phyloP scores from a whole-genome alignment of 2,888 invertebrate species.

The Cataglyphis cursor region DNA sequence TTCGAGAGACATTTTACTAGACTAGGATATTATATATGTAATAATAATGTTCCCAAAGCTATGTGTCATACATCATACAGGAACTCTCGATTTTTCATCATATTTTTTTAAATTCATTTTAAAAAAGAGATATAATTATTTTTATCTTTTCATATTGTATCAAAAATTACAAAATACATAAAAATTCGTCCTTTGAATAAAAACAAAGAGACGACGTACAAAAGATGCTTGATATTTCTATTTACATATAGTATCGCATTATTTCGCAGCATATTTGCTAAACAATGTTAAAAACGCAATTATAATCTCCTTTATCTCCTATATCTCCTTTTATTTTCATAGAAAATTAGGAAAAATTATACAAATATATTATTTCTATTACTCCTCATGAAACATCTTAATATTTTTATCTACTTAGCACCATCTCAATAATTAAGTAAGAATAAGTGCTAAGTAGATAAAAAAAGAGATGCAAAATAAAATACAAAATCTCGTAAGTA shows the following conservation, averaged over 20 bases:
- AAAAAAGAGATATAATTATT: constrained; percentile 23
- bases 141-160: neutral
- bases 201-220: constrained; percentile 49
- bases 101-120: constrained; percentile 1
- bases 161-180: constrained; percentile 35
- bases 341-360: constrained; percentile 5
- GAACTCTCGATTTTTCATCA: constrained; percentile 7
- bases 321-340: constrained; percentile 1
- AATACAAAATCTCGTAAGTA: neutral
- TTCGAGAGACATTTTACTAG: constrained; percentile 23
- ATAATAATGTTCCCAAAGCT: constrained; percentile 13
- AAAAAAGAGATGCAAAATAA: neutral
- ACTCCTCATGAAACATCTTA: constrained; percentile 7
- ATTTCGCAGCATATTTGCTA: constrained; percentile 4
- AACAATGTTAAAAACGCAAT: constrained; percentile 25
- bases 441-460: neutral
- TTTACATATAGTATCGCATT: neutral
- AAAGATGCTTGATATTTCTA: constrained; percentile 13
- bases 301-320: constrained; percentile 11
- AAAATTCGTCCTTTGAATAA: constrained; percentile 41
- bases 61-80: constrained; percentile 28
- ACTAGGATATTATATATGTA: constrained; percentile 31
- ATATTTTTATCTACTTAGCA: neutral
- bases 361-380: constrained; percentile 26
- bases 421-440: neutral